phyloP scores from a whole-genome alignment of 2,888 invertebrate genomes.

The Drosophila merina region DNA sequence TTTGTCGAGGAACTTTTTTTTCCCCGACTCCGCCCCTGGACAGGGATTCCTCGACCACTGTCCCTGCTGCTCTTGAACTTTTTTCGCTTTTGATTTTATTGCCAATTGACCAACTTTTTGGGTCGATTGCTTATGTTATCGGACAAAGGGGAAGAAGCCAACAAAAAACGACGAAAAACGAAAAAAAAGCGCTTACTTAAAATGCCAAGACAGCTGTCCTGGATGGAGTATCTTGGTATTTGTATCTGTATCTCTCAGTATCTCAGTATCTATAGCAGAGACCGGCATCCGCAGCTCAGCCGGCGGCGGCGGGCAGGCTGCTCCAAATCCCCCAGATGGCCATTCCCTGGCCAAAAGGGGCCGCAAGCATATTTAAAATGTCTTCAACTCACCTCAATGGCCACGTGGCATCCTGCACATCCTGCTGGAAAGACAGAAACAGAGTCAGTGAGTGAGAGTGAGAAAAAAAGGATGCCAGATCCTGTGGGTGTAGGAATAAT shows the following conservation, averaged over 20 bases:
- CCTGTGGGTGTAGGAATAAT: slow-evolving; percentile 6
- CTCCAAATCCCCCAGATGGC: slow-evolving; percentile 12
- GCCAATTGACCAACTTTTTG: slow-evolving; percentile 78
- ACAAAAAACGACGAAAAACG: background rate
- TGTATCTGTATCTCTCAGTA: slow-evolving; percentile 19
- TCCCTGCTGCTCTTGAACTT: slow-evolving; percentile 64
- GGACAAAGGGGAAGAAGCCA: slow-evolving; percentile 4
- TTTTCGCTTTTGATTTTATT: slow-evolving; percentile 79
- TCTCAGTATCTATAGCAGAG: background rate
- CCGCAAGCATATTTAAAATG: slow-evolving; percentile 42
- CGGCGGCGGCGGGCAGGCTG: background rate
- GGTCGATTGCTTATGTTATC: slow-evolving; percentile 60
- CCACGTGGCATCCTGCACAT: slow-evolving; percentile 15
- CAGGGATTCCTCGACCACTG: slow-evolving; percentile 34
- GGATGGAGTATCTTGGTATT: slow-evolving; percentile 53
- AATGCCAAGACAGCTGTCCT: slow-evolving; percentile 61
- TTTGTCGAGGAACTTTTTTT: slow-evolving; percentile 64
- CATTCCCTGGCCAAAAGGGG: background rate
- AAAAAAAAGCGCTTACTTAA: slow-evolving; percentile 33
- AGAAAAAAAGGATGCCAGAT: background rate
- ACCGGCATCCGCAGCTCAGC: background rate
- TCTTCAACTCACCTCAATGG: slow-evolving; percentile 54
- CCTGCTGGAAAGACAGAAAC: slow-evolving; percentile 14
- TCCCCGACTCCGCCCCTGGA: slow-evolving; percentile 1
- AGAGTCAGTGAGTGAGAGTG: background rate